Evolutionary conservation across 2,888 invertebrate genomes (phyloP).

Genomic region (Dyspetes luteomarginatus): DNA sequence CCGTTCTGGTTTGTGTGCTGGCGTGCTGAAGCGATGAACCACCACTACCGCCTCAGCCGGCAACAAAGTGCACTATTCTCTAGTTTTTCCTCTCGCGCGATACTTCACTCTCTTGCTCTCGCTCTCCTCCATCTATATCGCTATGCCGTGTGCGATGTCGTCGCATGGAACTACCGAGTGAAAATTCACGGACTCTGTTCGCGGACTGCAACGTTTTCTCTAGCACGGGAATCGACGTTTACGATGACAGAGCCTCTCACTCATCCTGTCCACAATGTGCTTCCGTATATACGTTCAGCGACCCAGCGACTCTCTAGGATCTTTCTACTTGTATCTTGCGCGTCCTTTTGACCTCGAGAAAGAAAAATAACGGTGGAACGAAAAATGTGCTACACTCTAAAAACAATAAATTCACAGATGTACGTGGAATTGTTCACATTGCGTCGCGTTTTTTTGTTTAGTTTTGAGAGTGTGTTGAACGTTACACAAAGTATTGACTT

Average conservation of each 20-base stretch:
- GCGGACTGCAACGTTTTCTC: conserved; percentile 47
- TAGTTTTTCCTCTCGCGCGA: conserved; percentile 60
- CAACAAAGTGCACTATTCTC: conserved; percentile 55
- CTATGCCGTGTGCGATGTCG: conserved; percentile 4
- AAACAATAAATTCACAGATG: background rate
- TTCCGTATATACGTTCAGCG: conserved; percentile 4
- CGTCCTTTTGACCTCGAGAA: conserved; percentile 17
- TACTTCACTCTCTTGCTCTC: conserved; percentile 45
- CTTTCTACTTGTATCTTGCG: conserved; percentile 23
- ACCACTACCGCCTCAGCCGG: conserved; percentile 35
- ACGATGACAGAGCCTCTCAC: conserved; percentile 59
- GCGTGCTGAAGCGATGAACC: conserved; percentile 53
- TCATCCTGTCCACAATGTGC: conserved; percentile 57
- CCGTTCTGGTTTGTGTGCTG: conserved; percentile 21
- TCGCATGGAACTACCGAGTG: conserved; percentile 12
- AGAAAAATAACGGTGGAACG: conserved; percentile 16
- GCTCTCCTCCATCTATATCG: background rate
- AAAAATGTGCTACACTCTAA: conserved; percentile 28
- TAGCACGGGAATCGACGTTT: conserved; percentile 61
- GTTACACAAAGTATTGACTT: background rate
- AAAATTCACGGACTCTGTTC: conserved; percentile 63
- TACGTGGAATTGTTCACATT: background rate
- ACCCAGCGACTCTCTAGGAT: background rate
- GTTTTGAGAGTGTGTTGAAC: background rate
- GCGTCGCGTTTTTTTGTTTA: background rate